Conservation (phyloP, 2,797 vertebrate genomes). For the Semaprochilodus insignis region DNA sequence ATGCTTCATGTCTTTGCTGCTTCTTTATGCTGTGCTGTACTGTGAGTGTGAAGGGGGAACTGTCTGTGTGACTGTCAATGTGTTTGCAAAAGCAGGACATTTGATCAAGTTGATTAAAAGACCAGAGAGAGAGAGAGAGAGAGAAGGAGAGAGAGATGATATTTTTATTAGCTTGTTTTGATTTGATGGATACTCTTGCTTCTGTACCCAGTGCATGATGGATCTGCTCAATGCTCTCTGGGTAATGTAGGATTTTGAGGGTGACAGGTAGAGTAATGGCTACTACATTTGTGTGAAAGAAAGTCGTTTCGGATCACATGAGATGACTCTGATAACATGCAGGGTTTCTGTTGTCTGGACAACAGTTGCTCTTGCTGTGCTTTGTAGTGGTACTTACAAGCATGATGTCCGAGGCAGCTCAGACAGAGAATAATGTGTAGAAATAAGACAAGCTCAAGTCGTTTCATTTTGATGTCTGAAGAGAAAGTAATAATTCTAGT, state of each 20-base stretch:
- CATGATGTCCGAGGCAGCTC: not conserved
- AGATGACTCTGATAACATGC: constrained; percentile 35
- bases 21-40: not conserved
- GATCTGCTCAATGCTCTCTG: constrained; percentile 70
- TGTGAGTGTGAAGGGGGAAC: not conserved
- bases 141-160: constrained; percentile 5
- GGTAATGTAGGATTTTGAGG: constrained; percentile 71
- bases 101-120: not conserved
- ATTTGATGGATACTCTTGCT: constrained; percentile 64
- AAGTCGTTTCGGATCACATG: constrained; percentile 27
- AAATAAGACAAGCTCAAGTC: too few species aligned
- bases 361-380: constrained; percentile 28
- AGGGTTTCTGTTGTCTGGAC: constrained; percentile 11
- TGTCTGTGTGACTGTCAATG: not conserved
- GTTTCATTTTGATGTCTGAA: too few species aligned
- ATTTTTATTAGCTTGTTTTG: constrained; percentile 64
- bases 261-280: constrained; percentile 70
- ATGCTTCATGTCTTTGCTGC: not conserved
- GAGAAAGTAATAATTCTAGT: too few species aligned
- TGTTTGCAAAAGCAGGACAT: not conserved
- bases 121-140: not conserved
- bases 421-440: too few species aligned
- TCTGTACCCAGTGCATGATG: constrained; percentile 64
- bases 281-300: not conserved
- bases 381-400: not conserved